These are phyloP conservation scores for Lophius americanus DNA, from an alignment of 2,797 vertebrate genomes.

Conservation along the genomic window DNA sequence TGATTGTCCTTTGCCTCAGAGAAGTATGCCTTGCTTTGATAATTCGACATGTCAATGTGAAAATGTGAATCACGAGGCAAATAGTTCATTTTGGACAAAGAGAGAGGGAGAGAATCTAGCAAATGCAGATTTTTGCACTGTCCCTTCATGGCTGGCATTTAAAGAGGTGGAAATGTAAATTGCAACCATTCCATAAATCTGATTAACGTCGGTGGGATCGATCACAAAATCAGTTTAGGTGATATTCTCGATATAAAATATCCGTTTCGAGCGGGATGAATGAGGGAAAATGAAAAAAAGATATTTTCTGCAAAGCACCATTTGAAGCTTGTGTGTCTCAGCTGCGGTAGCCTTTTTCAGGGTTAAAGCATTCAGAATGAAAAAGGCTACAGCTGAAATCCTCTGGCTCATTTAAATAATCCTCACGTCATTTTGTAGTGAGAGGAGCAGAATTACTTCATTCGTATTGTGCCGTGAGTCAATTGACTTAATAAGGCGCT, in stretches of 20 bases:
- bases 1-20: too few relatives aligned
- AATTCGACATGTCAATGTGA: not conserved
- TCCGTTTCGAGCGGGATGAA: constrained; percentile 34
- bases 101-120: not conserved
- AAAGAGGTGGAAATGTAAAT: constrained; percentile 4
- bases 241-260: constrained; percentile 6
- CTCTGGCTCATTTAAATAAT: constrained; percentile 12
- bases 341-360: constrained; percentile 20
- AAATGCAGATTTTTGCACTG: not conserved
- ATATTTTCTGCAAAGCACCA: constrained; percentile 26
- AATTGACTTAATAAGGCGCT: constrained; percentile 15
- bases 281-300: constrained; percentile 26
- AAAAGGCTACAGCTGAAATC: constrained; percentile 12
- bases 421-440: constrained; percentile 18
- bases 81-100: not conserved
- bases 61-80: too few relatives aligned
- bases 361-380: constrained; percentile 20
- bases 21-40: too few relatives aligned
- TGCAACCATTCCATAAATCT: constrained; percentile 1
- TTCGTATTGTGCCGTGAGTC: constrained; percentile 8
- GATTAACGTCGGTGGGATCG: not conserved
- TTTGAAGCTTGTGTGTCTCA: constrained; percentile 25
- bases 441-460: constrained; percentile 12
- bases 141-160: not conserved
- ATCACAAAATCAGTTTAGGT: constrained; percentile 24